These are phyloP conservation scores for Drosophila mimetica DNA, from an alignment of 2,888 invertebrate species.

Conservation along the genomic window DNA sequence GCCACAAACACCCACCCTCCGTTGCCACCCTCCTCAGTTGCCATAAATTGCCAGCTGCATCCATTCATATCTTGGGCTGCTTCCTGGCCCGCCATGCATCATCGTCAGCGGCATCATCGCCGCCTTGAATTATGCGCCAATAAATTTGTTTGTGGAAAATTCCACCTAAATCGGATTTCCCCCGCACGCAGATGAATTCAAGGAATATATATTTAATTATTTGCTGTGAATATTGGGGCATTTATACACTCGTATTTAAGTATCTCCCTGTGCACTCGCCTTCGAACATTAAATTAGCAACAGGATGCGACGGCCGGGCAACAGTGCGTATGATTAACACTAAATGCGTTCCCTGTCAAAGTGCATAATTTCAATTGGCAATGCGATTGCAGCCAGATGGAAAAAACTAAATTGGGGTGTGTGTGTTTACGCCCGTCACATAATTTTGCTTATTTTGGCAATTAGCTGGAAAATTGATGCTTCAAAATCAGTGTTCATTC, in stretches of 20 bases:
- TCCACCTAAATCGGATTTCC: conserved; percentile 32
- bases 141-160: conserved; percentile 57
- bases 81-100: conserved; percentile 48
- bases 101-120: conserved; percentile 58
- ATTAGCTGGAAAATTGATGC: conserved; percentile 56
- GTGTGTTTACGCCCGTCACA: conserved; percentile 6
- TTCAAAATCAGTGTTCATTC: conserved; percentile 38
- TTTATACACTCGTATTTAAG: too few species aligned
- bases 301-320: conserved; percentile 38
- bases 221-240: not conserved
- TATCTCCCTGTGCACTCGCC: conserved; percentile 29
- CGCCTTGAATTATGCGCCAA: conserved; percentile 69
- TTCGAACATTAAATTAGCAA: conserved; percentile 28
- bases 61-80: conserved; percentile 50
- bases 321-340: conserved; percentile 70
- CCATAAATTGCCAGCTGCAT: conserved; percentile 64
- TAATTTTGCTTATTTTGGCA: conserved; percentile 55
- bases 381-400: conserved; percentile 4
- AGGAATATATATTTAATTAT: conserved; percentile 39
- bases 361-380: conserved; percentile 46
- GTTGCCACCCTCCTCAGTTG: not conserved
- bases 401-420: not conserved
- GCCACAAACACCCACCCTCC: conserved; percentile 28
- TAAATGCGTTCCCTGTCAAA: conserved; percentile 45
- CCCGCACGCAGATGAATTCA: not conserved